Base-by-base conservation (phyloP, 2,113 vertebrate genomes). In the Lamprotornis superbus region DNA sequence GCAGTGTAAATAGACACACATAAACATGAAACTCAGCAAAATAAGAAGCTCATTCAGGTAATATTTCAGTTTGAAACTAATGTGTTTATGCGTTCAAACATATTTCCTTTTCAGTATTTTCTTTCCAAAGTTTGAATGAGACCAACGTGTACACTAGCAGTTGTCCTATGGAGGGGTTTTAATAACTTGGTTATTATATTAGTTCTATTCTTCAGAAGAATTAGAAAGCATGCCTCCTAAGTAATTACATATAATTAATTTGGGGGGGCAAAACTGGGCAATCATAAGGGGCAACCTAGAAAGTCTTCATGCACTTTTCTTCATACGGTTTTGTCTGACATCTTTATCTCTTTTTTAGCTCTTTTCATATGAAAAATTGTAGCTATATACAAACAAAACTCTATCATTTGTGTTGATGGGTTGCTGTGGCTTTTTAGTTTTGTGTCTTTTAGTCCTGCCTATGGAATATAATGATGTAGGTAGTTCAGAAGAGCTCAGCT, bases 11-110 rank as follows among this genome's bases (percentile, higher is more conserved):
- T 87, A 79, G 69, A 67, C 28, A 56, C 42, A 39, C 24, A 47
- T 74, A 94, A 94, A 67, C 31, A 64, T 64, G 56, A 86, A 93
- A 83, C 35, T 31, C 44, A 53, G 52, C 60, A 89, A 94, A 94
- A 86, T n/a, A 80, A 79, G 50, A 7, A 85, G 50, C 52, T 94
- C 47, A 23, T 68, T 91, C 88, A 92, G 94, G 83, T 94, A 40
- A 42, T 61, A 11, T 4, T 15, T 49, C 44, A 21, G 63, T 70
- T 85, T 83, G 35, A 56, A 87, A 83, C 10, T 2, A 35, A 13
- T 49, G 24, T 74, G 39, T 86, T 83, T 86, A 5, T 70, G 9
- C 61, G 16, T 79, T 94, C n/a, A 59, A 69, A 61, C 7, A 18
- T 39, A 53, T 46, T 77, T 90, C 42, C 20, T 76, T 88, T 73